Evolutionary conservation across 2,797 vertebrate genomes (phyloP), one percentile per base, ranked within the genome.

Genomic region (Fistularia tabacaria): DNA sequence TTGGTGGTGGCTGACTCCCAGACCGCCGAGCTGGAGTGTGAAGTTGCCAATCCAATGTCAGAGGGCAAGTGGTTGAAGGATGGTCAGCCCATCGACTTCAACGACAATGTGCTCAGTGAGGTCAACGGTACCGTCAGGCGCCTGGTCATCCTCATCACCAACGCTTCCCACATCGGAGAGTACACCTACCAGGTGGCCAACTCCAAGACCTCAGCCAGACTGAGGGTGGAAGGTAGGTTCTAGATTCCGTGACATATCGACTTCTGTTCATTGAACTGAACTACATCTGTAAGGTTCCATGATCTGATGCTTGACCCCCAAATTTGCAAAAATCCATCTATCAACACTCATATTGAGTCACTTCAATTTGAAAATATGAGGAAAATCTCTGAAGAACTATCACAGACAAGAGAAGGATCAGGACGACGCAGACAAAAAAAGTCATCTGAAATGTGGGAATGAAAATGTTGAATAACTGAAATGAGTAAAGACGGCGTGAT

Each of bases 121-220:
- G 86, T 89, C n/a, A 79, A 91, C 0, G 93, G 93, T 1, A 76
- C 83, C 0, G 88, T 93, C 62, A 90, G 97, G 62, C 91, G 91
- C 12, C 94, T 99, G 36, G 59, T 93, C 52, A 94, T 98, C 52
- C 66, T 79, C 46, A 90, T 89, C 10, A 90, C 94, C 6, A 96
- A 91, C 77, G 69, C 93, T 38, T 92, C 94, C 8, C 94, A 99
- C 62, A 62, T 95, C 36, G 95, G 93, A 64, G 97, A 99, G 74
- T 99, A 98, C 40, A 93, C 93, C 44, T 99, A 96, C 53, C 92
- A 96, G 88, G 92, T 99, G 38, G 97, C 95, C 73, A 95, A 91
- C 71, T 99, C 97, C 42, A 97, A 93, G 89, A 99, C 97, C 12
- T 91, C 94, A 14, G 97, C 95, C 65, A 93, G 85, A 55, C 90